These are phyloP conservation scores for Neotoxoptera formosana DNA, from an alignment of 1,140 invertebrate genomes.

Conservation along the genomic window DNA sequence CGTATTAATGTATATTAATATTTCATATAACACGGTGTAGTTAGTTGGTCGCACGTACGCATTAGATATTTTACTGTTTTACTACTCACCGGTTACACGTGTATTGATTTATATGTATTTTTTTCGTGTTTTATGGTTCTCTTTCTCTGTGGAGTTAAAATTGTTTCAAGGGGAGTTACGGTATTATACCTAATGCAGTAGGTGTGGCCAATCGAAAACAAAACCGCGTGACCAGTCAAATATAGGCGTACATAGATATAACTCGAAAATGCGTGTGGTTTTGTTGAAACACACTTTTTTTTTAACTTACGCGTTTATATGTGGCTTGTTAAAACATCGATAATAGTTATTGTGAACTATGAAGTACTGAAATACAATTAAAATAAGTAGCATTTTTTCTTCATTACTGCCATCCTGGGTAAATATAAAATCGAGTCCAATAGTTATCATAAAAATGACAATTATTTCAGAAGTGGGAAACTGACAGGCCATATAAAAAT, in stretches of 20 bases:
- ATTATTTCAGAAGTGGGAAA: not conserved
- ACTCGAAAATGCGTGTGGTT: not conserved
- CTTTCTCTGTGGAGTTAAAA: not conserved
- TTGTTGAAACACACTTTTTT: not conserved
- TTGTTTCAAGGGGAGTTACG: conserved; percentile 3
- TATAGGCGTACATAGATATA: not conserved
- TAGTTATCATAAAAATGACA: not conserved
- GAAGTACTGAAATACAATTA: not conserved
- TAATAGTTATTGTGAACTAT: not conserved
- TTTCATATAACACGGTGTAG: not conserved
- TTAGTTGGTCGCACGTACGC: not conserved
- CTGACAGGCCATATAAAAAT: not conserved
- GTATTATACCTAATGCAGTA: not conserved
- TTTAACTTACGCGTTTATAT: not conserved
- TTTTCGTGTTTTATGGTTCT: not conserved
- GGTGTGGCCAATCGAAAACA: conserved; percentile 28
- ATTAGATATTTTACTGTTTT: not conserved
- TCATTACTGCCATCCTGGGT: not conserved
- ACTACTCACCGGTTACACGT: not conserved
- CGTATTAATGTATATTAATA: not conserved
- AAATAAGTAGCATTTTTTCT: not conserved
- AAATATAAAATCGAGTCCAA: not conserved
- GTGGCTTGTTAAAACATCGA: not conserved
- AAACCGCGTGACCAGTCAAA: conserved; percentile 21
- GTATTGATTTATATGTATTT: conserved; percentile 8